Conservation (phyloP, 2,113 vertebrate species). For the Aplodontia rufa region DNA sequence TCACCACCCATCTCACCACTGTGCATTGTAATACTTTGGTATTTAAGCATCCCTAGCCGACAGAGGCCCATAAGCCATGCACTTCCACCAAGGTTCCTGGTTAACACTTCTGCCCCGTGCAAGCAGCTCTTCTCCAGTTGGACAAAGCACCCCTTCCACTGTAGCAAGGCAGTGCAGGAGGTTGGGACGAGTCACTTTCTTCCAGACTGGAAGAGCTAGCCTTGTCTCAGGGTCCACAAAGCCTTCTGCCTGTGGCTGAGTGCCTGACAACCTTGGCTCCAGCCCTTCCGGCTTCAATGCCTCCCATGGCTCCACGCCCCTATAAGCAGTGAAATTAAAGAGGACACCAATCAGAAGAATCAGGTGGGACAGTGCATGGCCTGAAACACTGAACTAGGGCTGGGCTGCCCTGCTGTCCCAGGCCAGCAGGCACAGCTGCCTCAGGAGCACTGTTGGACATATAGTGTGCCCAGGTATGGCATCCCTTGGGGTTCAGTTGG, state of each 20-base stretch:
- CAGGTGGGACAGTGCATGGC: fast-evolving
- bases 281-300: neutral
- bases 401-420: neutral
- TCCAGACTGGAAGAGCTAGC: neutral
- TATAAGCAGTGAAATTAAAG: neutral
- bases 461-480: no score
- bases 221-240: neutral
- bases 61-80: neutral
- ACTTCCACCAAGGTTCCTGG: no score
- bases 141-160: neutral
- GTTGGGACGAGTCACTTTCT: neutral
- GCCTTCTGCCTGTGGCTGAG: neutral
- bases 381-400: fast-evolving
- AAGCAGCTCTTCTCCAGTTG: neutral
- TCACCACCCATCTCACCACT: neutral
- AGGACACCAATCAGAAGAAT: fast-evolving
- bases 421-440: neutral
- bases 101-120: neutral
- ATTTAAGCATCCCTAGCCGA: neutral
- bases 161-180: neutral
- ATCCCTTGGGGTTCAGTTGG: fast-evolving
- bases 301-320: neutral
- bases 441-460: neutral
- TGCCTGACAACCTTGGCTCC: neutral
- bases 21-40: neutral